Base-by-base conservation (phyloP, 2,797 vertebrate genomes). In the Luscinia megarhynchos region DNA sequence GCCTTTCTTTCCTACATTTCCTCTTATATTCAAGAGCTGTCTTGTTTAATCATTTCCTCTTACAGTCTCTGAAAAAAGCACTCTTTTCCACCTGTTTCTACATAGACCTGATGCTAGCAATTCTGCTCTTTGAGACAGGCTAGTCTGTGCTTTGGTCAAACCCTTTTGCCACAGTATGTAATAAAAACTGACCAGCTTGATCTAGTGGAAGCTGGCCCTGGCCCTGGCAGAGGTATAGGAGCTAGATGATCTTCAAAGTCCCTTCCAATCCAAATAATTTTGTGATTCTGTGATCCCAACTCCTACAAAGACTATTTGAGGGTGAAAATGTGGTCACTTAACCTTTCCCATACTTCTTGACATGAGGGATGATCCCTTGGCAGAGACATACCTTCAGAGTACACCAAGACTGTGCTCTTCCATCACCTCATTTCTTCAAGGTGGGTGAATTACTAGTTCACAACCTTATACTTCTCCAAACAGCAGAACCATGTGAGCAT, bases 101-200 rank as follows among this genome's bases (percentile, higher is more conserved):
- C 9, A 1, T 0, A 41, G 50, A 53, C 11, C 21, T 19, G 6
- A 63, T 55, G 10, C 7, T 40, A 36, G 6, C 9, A 58, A 58
- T 62, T 48, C 29, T 61, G 2, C 11, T 43, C 3, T 16, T 61
- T 2, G 0, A 29, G 26, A 6, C 4, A 10, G 15, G 10, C 66
- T 73, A 50, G 11, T 50, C 29, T 22, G 7, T 64, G 17, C 38
- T 86, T 77, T 55, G 19, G 7, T 53, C 38, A 50, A 40, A 62
- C 5, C 2, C 2, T 68, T 86, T n/a, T 72, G 61, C 20, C 24
- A 32, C 1, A 2, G 5, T 13, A 30, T 70, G 24, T 46, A 59
- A 46, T 24, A 34, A 67, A 80, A 80, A 21, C 12, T 53, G n/a
- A 18, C 8, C 11, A 53, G 9, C 10, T 23, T n/a, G n/a, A 24